Evolutionary conservation across 2,888 invertebrate genomes (phyloP), one percentile per base, ranked within the genome.

Genomic region (Dolichomitus sp.): DNA sequence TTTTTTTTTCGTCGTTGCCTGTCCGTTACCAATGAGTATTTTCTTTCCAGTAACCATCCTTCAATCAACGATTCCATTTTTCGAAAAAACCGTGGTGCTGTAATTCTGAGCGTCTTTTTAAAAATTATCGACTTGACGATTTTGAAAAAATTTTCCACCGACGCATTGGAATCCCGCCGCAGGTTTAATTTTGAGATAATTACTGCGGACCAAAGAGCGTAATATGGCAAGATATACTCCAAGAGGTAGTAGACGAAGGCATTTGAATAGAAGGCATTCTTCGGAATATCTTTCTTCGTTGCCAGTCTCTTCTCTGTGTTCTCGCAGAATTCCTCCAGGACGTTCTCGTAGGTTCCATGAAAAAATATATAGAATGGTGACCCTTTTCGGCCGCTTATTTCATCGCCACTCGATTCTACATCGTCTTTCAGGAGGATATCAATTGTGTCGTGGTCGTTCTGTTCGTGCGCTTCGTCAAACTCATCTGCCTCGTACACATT

Each of bases 131-230:
- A 3, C 59, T 80, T 59, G 0, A 80, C 52, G 27, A 80, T 80
- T 40, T 80, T 75, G 19, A 68, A 75, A 42, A 52, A 80, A 14
- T 75, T 80, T 37, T 80, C 75, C 12, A 76, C 75, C 0, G 80
- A 59, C 19, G 69, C 80, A 37, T 80, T 75, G 17, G 54, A 54
- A 61, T 70, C 69, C 0, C 69, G 66, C 6, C 37, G 30, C 17
- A 69, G 37, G 3, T 40, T 17, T 0, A 80, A 33, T 12, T 45
- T 30, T 14, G 37, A 17, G 0, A 61, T 12, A 5, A 68, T 52
- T 0, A 80, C 37, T 12, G 75, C 80, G 5, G 80, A 68, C 80
- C 68, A 80, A 7, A 80, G 30, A 11, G 59, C 33, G 14, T 52
- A 59, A 42, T 59, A 75, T n/a, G 75, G 72, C 5, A 78, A 17